Evolutionary conservation across 2,113 vertebrate genomes (phyloP), one percentile per base, ranked within the genome.

Genomic region (Ptilorrhoa leucosticta): DNA sequence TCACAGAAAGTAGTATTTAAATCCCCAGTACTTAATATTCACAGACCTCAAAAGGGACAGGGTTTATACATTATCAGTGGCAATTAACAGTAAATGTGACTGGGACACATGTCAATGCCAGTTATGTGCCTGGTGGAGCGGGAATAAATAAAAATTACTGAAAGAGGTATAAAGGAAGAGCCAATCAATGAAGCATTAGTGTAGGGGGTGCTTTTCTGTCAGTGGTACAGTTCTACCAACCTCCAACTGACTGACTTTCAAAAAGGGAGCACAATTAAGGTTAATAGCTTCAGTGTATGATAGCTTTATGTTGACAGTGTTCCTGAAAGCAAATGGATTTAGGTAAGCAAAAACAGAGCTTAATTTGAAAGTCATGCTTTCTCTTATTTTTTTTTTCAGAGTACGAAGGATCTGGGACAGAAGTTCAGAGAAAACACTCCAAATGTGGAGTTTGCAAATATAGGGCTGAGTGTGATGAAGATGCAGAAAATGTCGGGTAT

Each of bases 361-460:
- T 91, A 83, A 58, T 69, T 83, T 73, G 23, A 92, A 83, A 95
- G 10, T 89, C 23, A 71, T 60, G 31, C 42, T 87, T 92, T 92
- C 70, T 83, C 11, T 28, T 9, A 2, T 48, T 14, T 96, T 92
- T 96, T 83, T 96, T 84, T 84, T 11, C 79, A 99, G 99, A 99
- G 44, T 98, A 99, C 22, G 99, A 99, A 90, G 99, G 98, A 65
- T 99, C 99, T 61, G 99, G 98, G 42, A 97, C 98, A 23, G 99
- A 99, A 93, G 97, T 97, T 21, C 98, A 98, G 94, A 99, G 98
- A 96, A 99, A 99, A 96, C 99, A 99, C 95, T 99, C 98, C 81
- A 99, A 99, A 95, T 99, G 99, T 93, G 99, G 98, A 93, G 98
- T 98, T 33, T 99, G 99, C 98, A 99, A 99, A 96, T 99, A 99